These are phyloP conservation scores for Acipenser ruthenus DNA, from an alignment of 2,797 vertebrate genomes.

Conservation along the genomic window DNA sequence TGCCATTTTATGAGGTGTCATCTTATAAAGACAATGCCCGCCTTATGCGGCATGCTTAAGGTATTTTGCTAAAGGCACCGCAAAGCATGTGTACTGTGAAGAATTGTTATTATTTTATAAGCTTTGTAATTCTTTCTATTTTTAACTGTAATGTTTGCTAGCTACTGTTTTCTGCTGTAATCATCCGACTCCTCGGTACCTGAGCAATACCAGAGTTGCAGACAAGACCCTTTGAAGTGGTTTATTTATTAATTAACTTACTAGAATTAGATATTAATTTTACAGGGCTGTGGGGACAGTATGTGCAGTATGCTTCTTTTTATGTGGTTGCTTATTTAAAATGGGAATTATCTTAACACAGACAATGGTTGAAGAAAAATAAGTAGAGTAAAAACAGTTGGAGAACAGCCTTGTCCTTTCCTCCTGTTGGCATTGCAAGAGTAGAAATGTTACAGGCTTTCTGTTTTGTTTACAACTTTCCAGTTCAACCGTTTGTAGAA, in stretches of 20 bases:
- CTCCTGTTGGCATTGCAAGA: too few relatives aligned
- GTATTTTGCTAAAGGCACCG: slow-evolving; percentile 69
- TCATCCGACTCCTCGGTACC: slow-evolving; percentile 1
- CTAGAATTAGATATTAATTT: background rate
- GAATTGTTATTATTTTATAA: slow-evolving; percentile 88
- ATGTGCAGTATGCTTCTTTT: background rate
- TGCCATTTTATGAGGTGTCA: slow-evolving; percentile 94
- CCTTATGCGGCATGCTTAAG: slow-evolving; percentile 73
- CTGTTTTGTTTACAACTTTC: too few relatives aligned
- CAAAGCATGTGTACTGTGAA: slow-evolving; percentile 74
- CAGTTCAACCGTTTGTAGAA: too few relatives aligned
- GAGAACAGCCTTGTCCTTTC: too few relatives aligned
- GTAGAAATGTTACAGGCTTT: too few relatives aligned
- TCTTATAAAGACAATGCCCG: slow-evolving; percentile 70
- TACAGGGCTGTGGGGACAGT: background rate
- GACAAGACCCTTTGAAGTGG: background rate
- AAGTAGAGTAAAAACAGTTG: too few relatives aligned
- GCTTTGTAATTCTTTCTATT: slow-evolving; percentile 79
- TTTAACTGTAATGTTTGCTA: slow-evolving; percentile 40
- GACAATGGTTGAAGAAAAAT: too few relatives aligned
- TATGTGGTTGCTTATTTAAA: background rate
- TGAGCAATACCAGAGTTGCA: background rate
- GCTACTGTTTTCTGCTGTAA: slow-evolving; percentile 1
- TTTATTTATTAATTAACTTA: background rate
- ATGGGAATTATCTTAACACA: background rate